Base-by-base conservation (phyloP, 2,888 invertebrate species). In the Sicus ferrugineus region DNA sequence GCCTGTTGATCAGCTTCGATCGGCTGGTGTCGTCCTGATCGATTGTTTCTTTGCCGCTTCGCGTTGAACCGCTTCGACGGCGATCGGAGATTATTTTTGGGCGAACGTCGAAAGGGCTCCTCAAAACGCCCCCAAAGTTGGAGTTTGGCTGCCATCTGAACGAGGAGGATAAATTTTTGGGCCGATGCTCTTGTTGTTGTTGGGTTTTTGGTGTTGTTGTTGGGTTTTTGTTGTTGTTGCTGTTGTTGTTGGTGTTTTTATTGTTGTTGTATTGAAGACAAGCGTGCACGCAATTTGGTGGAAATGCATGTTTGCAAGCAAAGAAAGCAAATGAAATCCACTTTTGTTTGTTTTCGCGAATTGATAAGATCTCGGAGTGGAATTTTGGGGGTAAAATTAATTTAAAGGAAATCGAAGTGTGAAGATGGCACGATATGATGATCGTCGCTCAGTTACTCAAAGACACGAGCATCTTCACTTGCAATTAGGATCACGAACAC, bases 381-480 rank as follows among this genome's bases (percentile, higher is more conserved):
- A 64, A 46, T 59, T 67, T 48, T 59, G 67, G 67, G 67, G 67
- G 67, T 67, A 58, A 67, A 67, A 67, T 67, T 67, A 67, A 67
- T 67, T 67, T 59, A 59, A 59, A 46, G 59, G 58, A 67, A 58
- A 59, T 59, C 59, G 59, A n/a, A n/a, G 48, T 46, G 59, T 31
- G 16, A 63, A 63, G 42, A 50, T 63, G 50, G 50, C 31, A 54
- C 7, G 16, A 54, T 54, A 28, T 54, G 23, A 16, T 28, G 11
- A 11, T 50, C 7, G 6, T 50, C 50, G 7, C 5, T 21, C 21
- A 5, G 21, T 14, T 50, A 2, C 59, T 14, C 6, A 9, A 30
- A 16, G 28, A n/a, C 6, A 14, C 26, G 16, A 19, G 16, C 30
- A 56, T 42, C 42, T 30, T 26, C 28, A 28, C 26, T 54, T 54